Percentiles rank a stretch among this genome's conserved stretches.
Conservation (phyloP, 2,113 vertebrate genomes). For the Indicator maculatus region DNA sequence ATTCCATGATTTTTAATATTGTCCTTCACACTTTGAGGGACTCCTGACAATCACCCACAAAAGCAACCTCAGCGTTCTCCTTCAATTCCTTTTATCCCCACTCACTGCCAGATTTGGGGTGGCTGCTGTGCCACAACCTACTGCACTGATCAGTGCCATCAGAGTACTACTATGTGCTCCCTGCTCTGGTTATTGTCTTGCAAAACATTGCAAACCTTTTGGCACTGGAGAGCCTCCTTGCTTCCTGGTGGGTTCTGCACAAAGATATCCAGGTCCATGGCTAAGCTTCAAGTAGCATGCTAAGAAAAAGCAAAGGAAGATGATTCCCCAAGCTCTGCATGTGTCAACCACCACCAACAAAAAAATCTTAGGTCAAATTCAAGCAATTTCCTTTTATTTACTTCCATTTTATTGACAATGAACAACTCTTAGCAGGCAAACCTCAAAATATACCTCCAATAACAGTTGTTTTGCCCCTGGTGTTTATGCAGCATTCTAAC, state of each 20-base stretch:
- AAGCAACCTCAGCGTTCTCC: neutral
- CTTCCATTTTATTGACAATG: slow-evolving; percentile 17
- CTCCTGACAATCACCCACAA: neutral
- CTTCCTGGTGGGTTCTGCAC: neutral
- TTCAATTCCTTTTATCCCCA: neutral
- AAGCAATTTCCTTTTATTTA: slow-evolving; percentile 38
- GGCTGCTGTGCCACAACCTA: neutral
- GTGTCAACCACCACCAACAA: neutral
- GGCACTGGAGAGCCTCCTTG: neutral
- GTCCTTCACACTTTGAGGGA: neutral
- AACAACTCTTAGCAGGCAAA: slow-evolving; percentile 28
- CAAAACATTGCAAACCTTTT: neutral
- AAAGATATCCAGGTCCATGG: neutral
- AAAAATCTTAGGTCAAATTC: neutral
- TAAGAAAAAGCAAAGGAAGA: neutral
- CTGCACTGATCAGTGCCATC: neutral
- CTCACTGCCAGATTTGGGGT: neutral
- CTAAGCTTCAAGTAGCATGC: neutral
- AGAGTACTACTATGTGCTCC: neutral
- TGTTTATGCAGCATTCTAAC: slow-evolving; percentile 31
- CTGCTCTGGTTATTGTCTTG: neutral
- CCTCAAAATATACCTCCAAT: slow-evolving; percentile 32
- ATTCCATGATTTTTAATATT: neutral
- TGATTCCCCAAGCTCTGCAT: neutral
- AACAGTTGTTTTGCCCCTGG: slow-evolving; percentile 55